phyloP scores from a whole-genome alignment of 2,113 vertebrate species.

The Eleginops maclovinus region DNA sequence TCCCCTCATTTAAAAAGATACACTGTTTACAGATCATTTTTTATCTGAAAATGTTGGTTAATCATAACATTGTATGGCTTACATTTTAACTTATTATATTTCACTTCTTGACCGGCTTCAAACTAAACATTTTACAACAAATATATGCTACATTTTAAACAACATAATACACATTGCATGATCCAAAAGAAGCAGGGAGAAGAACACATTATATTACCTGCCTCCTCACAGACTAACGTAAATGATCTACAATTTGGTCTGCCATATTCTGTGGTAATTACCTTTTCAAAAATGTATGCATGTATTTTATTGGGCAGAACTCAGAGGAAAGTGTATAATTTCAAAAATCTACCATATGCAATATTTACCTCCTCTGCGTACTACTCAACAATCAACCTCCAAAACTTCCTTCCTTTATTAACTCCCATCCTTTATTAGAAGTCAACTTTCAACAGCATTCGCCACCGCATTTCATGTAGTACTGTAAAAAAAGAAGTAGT shows the following conservation, averaged over 20 bases:
- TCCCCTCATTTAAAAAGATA: background rate
- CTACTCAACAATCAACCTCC: background rate
- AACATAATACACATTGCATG: background rate
- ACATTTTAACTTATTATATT: too few species aligned
- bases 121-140: background rate
- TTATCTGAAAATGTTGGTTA: background rate
- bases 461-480: background rate
- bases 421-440: background rate
- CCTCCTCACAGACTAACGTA: background rate
- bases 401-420: background rate
- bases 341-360: background rate
- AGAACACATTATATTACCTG: background rate
- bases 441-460: too few species aligned
- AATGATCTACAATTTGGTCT: background rate
- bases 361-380: slow-evolving; percentile 1
- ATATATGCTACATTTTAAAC: background rate
- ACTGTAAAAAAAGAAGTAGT: slow-evolving; percentile 11
- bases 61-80: background rate
- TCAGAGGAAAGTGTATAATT: background rate
- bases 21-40: background rate
- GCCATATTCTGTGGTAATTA: background rate
- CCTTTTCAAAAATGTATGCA: background rate
- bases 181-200: background rate
- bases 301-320: background rate
- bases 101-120: background rate